phyloP scores from a whole-genome alignment of 2,888 invertebrate species.

The Aphodius granarius region DNA sequence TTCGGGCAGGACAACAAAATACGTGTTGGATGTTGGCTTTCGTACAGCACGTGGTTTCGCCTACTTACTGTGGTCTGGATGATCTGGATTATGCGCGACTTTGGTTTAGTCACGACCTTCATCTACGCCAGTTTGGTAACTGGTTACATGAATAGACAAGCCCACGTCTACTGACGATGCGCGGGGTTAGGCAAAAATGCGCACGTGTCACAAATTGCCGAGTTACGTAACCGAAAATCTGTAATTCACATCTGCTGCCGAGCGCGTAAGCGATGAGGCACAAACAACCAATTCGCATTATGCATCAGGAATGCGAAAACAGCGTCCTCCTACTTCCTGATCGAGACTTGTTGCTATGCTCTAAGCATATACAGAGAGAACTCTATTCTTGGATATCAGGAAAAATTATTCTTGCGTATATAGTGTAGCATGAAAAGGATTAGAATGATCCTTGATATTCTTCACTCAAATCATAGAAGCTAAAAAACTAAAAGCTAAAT shows the following conservation, averaged over 20 bases:
- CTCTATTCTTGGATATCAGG: no score
- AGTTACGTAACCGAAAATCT: background rate
- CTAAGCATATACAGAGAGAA: no score
- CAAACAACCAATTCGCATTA: background rate
- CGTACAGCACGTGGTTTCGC: background rate
- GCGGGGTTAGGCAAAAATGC: background rate
- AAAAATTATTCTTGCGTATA: no score
- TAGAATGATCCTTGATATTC: no score
- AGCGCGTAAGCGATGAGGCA: background rate
- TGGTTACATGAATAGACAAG: background rate
- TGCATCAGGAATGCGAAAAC: background rate
- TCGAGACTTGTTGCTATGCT: no score
- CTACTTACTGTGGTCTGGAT: background rate
- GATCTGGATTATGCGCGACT: background rate
- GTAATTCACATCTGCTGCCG: background rate
- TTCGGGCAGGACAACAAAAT: background rate
- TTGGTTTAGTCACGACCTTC: background rate
- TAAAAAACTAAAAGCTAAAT: no score
- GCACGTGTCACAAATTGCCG: background rate
- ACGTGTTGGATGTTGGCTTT: background rate
- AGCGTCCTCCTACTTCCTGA: no score
- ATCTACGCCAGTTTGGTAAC: background rate
- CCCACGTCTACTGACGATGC: background rate
- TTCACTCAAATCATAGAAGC: no score
- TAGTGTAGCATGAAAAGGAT: no score